Evolutionary conservation across 2,888 invertebrate genomes (phyloP), one percentile per base, ranked within the genome.

Genomic region (Heliconius erato): DNA sequence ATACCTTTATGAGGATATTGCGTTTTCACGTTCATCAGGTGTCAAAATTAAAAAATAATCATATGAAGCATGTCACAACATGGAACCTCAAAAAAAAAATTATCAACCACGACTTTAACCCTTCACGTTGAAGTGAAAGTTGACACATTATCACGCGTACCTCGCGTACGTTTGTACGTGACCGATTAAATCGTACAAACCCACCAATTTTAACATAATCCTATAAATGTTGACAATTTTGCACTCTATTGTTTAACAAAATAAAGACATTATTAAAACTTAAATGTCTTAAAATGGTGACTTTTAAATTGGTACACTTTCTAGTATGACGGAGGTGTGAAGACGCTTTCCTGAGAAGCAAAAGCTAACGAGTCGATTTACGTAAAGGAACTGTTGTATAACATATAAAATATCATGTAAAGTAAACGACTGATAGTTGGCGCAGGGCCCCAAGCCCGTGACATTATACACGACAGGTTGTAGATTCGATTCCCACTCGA

Each of bases 121-220:
- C 87, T 88, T 87, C 89, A 90, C 91, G 90, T 89, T 87, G 86
- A 83, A 89, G 92, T 90, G 93, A 93, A 93, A 93, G 93, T 90
- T 87, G 89, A 87, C 87, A 87, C 86, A 86, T 87, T 84, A 86
- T 83, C 85, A 89, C 91, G 89, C 91, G 92, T 92, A 91, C 91
- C 90, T 90, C 90, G 91, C 90, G 93, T 93, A 90, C 90, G 85
- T 87, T 87, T 84, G 86, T 90, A 93, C 93, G 93, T 94, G 93
- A 93, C 90, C 89, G 93, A 93, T 93, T 91, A 91, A 89, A 93
- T 93, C 92, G 89, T 87, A 85, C 88, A 87, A 91, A 88, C 88
- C 81, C 68, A 85, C 78, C 72, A 79, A 85, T 79, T 82, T 85
- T 84, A 59, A 81, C 78, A 79, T 82, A 85, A 72, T 86, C 86